Percentiles rank a stretch among this genome's conserved stretches.
Conservation (phyloP, 2,113 vertebrate species). For the Aramus guarauna region DNA sequence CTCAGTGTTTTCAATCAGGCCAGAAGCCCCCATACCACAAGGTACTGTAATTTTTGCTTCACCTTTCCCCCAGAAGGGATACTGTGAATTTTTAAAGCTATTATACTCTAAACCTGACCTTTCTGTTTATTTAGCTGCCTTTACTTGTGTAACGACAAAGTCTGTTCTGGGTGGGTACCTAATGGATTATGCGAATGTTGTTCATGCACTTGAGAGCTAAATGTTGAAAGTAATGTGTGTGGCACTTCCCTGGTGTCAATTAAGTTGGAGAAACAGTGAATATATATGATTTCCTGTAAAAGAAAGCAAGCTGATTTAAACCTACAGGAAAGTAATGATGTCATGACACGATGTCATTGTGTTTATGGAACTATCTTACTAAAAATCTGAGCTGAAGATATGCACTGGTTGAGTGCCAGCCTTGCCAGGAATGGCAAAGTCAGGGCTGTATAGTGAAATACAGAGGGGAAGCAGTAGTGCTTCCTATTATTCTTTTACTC, state of each 20-base stretch:
- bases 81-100: background rate
- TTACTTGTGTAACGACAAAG: background rate
- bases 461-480: background rate
- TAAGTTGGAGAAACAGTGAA: background rate
- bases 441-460: background rate
- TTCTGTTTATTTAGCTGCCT: constrained; percentile 38
- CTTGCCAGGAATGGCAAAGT: background rate
- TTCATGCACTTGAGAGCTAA: background rate
- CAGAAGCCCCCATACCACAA: background rate
- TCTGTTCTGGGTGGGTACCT: background rate
- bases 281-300: constrained; percentile 4
- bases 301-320: background rate
- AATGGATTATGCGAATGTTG: background rate
- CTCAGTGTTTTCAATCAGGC: background rate
- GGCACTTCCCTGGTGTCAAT: background rate
- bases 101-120: background rate
- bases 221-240: background rate
- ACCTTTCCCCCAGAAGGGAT: background rate
- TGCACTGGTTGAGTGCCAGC: background rate
- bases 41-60: background rate
- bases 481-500: background rate
- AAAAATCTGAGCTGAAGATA: background rate
- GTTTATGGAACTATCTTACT: background rate
- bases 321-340: constrained; percentile 29
- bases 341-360: background rate